Conservation (phyloP, 2,113 vertebrate genomes). For the Corvus cornix region DNA sequence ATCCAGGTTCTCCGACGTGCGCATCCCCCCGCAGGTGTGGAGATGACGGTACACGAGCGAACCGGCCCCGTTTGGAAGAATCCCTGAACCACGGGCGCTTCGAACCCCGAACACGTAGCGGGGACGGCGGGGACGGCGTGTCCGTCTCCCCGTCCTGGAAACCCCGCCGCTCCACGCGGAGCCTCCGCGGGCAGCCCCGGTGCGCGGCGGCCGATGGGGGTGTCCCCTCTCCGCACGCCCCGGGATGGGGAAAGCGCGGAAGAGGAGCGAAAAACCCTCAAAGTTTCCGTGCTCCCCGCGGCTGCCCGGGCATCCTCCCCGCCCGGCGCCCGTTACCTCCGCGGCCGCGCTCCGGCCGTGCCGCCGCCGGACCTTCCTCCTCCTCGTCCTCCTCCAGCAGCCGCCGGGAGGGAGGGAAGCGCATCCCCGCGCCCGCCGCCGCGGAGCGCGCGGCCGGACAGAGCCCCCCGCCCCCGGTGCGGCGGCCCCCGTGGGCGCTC, state of each 20-base stretch:
- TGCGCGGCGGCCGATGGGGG: not conserved
- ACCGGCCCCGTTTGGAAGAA: not conserved
- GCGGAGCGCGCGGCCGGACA: not conserved
- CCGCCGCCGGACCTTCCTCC: not conserved
- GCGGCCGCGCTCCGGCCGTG: not conserved
- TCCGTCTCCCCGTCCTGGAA: not conserved
- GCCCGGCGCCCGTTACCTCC: not conserved
- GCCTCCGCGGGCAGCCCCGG: not conserved
- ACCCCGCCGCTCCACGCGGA: not conserved
- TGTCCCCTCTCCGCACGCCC: not conserved
- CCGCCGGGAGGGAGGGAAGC: not conserved
- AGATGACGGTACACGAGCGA: not conserved
- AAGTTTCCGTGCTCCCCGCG: not conserved
- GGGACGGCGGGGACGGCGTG: no score
- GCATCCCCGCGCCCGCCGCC: not conserved
- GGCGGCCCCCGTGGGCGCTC: not conserved
- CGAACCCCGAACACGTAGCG: not conserved
- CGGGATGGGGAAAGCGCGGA: not conserved
- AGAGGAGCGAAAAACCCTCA: not conserved
- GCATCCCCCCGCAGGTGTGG: not conserved
- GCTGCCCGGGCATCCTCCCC: not conserved
- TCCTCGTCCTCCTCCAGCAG: not conserved
- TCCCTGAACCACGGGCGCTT: not conserved
- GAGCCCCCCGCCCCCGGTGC: not conserved
- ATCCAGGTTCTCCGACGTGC: not conserved